Conservation (phyloP, 2,888 invertebrate species). For the Mesoligia furuncula region DNA sequence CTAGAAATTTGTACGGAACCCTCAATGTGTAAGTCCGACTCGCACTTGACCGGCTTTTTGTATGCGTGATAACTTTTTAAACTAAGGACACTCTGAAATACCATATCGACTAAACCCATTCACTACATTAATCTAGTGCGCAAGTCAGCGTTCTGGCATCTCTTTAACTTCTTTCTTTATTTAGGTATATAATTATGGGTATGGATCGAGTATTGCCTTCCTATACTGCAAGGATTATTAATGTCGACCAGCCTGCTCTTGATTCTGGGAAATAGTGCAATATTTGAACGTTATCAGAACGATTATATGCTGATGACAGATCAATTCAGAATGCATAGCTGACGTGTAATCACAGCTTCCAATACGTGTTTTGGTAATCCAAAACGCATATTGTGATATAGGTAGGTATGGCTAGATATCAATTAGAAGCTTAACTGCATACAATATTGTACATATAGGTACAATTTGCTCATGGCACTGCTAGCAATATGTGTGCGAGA, state of each 20-base stretch:
- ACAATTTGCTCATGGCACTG: not conserved
- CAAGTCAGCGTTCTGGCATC: not conserved
- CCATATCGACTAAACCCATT: not conserved
- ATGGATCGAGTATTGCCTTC: not conserved
- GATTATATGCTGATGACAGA: not conserved
- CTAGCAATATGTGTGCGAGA: not conserved
- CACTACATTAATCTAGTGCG: no score
- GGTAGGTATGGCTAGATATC: not conserved
- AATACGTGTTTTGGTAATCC: constrained; percentile 2
- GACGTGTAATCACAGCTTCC: constrained; percentile 3
- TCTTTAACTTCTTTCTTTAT: no score
- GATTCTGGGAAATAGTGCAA: not conserved
- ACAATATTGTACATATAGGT: not conserved
- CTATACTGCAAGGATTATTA: not conserved
- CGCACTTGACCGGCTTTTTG: no score
- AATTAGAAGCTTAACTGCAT: not conserved
- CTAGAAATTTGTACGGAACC: no score
- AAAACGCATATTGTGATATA: not conserved
- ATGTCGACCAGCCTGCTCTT: not conserved
- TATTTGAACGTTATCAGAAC: not conserved
- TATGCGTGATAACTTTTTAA: not conserved
- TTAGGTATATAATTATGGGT: not conserved
- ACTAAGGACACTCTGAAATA: not conserved
- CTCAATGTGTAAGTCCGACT: no score
- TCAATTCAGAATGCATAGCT: not conserved